Conservation (phyloP, 2,797 vertebrate genomes). For the Podarcis lilfordi region DNA sequence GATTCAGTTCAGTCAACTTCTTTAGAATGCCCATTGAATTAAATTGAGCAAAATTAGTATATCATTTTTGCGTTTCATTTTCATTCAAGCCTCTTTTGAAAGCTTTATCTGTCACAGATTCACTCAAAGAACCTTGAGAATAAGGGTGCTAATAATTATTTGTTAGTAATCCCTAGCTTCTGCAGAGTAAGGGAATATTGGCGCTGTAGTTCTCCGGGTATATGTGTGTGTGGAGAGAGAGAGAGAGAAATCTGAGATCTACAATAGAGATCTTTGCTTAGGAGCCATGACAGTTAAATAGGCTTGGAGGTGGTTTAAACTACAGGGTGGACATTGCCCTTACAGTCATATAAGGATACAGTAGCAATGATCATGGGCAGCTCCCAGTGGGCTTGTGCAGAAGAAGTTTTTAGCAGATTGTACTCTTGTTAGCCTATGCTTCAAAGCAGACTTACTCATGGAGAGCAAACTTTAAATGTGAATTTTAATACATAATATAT, state of each 20-base stretch:
- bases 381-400: not conserved
- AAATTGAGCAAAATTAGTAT: not conserved
- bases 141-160: not conserved
- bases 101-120: not conserved
- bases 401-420: not conserved
- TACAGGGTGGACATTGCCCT: not conserved
- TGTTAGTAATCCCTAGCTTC: not conserved
- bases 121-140: no score
- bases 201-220: not conserved
- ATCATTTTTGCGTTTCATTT: not conserved
- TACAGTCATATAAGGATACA: not conserved
- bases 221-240: not conserved
- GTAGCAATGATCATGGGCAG: not conserved
- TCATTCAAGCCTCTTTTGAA: not conserved
- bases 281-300: not conserved
- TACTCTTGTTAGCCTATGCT: not conserved
- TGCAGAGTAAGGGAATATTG: not conserved
- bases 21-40: not conserved
- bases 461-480: not conserved
- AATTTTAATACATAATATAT: constrained; percentile 1
- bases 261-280: no score
- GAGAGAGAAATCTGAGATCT: not conserved
- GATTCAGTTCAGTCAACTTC: not conserved
- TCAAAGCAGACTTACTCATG: not conserved
- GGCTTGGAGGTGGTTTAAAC: not conserved